Percentiles rank a stretch among this genome's conserved stretches.
These are phyloP conservation scores for Ommatoiulus sabulosus DNA, from an alignment of 2,888 invertebrate species.

Conservation along the genomic window DNA sequence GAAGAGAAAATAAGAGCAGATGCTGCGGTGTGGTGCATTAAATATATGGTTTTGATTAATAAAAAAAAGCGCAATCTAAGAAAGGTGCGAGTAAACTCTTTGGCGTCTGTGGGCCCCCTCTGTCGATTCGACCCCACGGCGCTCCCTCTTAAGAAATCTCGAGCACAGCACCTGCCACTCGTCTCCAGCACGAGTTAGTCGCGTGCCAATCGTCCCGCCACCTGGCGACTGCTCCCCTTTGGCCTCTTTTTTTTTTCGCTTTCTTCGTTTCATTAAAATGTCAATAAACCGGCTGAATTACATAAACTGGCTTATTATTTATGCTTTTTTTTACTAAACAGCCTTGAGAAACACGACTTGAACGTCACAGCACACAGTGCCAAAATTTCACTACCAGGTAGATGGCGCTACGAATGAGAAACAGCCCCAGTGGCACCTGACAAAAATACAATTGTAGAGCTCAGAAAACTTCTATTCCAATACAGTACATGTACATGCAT, in stretches of 20 bases:
- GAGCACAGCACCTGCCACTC: background rate
- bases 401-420: too few species aligned
- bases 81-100: background rate
- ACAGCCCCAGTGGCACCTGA: too few species aligned
- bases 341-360: background rate
- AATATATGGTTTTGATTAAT: slow-evolving; percentile 34
- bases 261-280: slow-evolving; percentile 27
- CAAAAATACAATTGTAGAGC: too few species aligned
- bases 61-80: background rate
- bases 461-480: too few species aligned
- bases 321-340: background rate
- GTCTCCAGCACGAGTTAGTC: background rate
- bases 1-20: background rate
- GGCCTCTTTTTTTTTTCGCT: background rate
- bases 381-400: too few species aligned
- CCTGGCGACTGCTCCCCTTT: slow-evolving; percentile 4
- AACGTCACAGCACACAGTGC: too few species aligned
- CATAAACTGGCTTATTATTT: background rate
- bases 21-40: background rate
- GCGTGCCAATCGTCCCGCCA: background rate
- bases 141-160: background rate
- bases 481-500: too few species aligned
- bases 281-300: background rate
- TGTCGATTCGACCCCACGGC: too few species aligned
- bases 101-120: background rate